phyloP scores from a whole-genome alignment of 1,140 invertebrate genomes.

The Thrips palmi region DNA sequence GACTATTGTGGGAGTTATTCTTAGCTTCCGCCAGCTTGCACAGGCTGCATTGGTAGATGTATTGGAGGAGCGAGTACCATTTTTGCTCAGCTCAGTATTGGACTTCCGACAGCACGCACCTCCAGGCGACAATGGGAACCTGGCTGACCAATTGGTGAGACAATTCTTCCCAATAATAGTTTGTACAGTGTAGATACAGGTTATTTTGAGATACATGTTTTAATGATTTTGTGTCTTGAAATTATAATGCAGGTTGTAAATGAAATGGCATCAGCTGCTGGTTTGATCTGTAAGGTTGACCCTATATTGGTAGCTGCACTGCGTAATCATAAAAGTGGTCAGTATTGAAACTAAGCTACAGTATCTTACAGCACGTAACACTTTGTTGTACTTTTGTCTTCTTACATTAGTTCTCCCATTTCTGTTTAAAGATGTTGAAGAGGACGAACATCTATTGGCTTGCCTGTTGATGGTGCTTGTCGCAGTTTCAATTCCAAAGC shows the following conservation, averaged over 20 bases:
- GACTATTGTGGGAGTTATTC: slow-evolving; percentile 94
- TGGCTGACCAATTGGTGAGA: neutral
- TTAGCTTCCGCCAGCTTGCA: slow-evolving; percentile 84
- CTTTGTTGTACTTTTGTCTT: slow-evolving; percentile 16
- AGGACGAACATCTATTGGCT: slow-evolving; percentile 85
- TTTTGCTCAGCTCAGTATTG: slow-evolving; percentile 81
- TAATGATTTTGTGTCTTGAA: slow-evolving; percentile 10
- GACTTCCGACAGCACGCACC: slow-evolving; percentile 89
- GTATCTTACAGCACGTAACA: slow-evolving; percentile 1
- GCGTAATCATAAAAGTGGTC: slow-evolving; percentile 65
- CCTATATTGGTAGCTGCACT: slow-evolving; percentile 80
- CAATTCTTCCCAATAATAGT: neutral
- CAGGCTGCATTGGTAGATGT: slow-evolving; percentile 90
- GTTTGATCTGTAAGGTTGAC: slow-evolving; percentile 83
- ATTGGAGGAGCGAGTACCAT: slow-evolving; percentile 88
- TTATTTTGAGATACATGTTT: slow-evolving; percentile 1
- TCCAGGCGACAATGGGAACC: slow-evolving; percentile 34
- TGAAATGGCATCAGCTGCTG: slow-evolving; percentile 93
- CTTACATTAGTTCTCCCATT: neutral
- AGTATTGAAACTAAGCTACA: slow-evolving; percentile 13
- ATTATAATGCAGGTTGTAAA: slow-evolving; percentile 72
- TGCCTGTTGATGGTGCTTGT: slow-evolving; percentile 98
- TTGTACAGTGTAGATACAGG: neutral
- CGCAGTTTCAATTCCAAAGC: slow-evolving; percentile 89
- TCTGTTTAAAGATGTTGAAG: slow-evolving; percentile 37